Evolutionary conservation across 92 coral and sea anemone genomes (phyloP).

Genomic region (Metridium senile): DNA sequence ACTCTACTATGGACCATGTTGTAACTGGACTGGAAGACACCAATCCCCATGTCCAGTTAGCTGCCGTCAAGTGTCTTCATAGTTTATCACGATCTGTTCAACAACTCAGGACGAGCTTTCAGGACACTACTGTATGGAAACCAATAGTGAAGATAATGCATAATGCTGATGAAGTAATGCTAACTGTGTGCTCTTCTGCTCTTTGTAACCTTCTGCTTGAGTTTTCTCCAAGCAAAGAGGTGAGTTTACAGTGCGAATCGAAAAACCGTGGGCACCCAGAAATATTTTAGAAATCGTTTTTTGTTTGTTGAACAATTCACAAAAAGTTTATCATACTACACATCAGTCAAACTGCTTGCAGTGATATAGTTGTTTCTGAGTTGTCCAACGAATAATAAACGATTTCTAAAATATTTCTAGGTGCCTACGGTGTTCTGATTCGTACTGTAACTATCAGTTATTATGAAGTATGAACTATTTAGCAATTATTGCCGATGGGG

Average conservation of each 20-base stretch:
- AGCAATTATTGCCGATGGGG: no score
- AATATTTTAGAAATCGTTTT: no score
- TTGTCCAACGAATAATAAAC: no score
- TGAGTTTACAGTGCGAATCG: constrained; percentile 15
- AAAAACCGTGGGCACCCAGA: no score
- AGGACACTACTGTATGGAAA: constrained; percentile 97
- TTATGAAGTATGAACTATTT: no score
- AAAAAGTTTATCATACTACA: no score
- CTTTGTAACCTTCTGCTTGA: constrained; percentile 93
- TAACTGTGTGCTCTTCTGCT: constrained; percentile 97
- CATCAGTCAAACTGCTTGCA: no score
- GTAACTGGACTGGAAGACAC: constrained; percentile 94
- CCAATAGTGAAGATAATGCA: constrained; percentile 90
- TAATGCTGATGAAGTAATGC: constrained; percentile 92
- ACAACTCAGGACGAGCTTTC: constrained; percentile 92
- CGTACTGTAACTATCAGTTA: no score
- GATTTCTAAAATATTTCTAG: no score
- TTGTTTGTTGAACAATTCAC: no score
- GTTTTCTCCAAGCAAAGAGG: constrained; percentile 99
- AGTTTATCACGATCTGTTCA: constrained; percentile 97
- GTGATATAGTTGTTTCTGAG: no score
- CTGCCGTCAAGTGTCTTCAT: constrained; percentile 98
- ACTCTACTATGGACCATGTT: constrained; percentile 94
- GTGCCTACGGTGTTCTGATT: background rate
- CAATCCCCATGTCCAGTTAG: constrained; percentile 83